phyloP scores from a whole-genome alignment of 2,888 invertebrate genomes.

The Plutella xylostella region DNA sequence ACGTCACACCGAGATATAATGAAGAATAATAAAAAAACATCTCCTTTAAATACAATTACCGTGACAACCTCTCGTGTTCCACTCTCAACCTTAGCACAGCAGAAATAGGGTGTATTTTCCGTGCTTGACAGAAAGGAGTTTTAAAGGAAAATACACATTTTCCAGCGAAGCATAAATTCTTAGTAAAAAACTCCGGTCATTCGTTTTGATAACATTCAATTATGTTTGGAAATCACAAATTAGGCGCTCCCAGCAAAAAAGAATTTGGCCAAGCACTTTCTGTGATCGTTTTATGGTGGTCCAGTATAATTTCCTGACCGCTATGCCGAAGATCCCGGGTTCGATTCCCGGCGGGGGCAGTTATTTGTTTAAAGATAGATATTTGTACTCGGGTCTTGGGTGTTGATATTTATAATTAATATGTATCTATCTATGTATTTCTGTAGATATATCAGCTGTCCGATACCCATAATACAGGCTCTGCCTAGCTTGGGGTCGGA shows the following conservation, averaged over 20 bases:
- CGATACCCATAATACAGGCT: too few relatives aligned
- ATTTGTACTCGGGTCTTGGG: too few relatives aligned
- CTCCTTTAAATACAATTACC: slow-evolving; percentile 29
- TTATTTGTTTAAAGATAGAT: too few relatives aligned
- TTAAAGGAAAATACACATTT: slow-evolving; percentile 14
- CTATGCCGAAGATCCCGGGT: too few relatives aligned
- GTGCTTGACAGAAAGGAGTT: slow-evolving; percentile 23
- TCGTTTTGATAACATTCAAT: slow-evolving; percentile 46
- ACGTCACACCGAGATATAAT: slow-evolving; percentile 30
- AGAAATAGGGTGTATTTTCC: slow-evolving; percentile 22
- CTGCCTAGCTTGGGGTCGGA: too few relatives aligned
- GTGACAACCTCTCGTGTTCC: slow-evolving; percentile 19
- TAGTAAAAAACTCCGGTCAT: slow-evolving; percentile 27
- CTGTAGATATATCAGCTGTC: too few relatives aligned
- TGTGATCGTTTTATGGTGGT: too few relatives aligned
- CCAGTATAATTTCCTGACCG: too few relatives aligned
- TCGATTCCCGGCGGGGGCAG: too few relatives aligned
- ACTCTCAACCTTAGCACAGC: slow-evolving; percentile 16
- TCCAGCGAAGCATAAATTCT: slow-evolving; percentile 28
- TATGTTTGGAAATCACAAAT: slow-evolving; percentile 36
- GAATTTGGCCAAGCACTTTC: too few relatives aligned
- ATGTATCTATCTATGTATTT: too few relatives aligned
- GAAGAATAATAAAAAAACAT: slow-evolving; percentile 31
- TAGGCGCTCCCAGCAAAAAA: slow-evolving; percentile 26
- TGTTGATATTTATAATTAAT: too few relatives aligned